Conservation (phyloP, 1,140 invertebrate species). For the Drosophila lacertosa region DNA sequence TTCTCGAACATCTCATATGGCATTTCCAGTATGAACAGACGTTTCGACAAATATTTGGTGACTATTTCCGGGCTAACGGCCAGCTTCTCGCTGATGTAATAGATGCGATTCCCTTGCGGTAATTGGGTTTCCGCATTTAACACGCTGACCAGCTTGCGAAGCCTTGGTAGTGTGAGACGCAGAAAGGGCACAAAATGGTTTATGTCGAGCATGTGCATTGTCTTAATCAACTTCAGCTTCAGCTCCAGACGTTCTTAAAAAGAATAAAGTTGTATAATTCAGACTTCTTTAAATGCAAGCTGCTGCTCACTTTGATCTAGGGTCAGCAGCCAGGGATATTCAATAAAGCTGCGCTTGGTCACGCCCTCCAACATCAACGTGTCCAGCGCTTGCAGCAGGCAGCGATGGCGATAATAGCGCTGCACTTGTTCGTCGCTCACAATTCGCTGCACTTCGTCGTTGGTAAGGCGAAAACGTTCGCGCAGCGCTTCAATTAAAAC, state of each 20-base stretch:
- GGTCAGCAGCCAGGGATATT: constrained; percentile 75
- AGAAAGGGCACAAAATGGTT: constrained; percentile 80
- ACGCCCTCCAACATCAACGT: constrained; percentile 58
- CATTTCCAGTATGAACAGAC: constrained; percentile 81
- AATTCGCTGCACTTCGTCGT: constrained; percentile 49
- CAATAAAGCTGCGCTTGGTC: constrained; percentile 60
- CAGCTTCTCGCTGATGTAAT: constrained; percentile 77
- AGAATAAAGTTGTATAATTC: not conserved
- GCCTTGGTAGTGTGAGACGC: constrained; percentile 56
- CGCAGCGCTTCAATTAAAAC: constrained; percentile 42
- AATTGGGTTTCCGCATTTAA: constrained; percentile 54
- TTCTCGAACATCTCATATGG: constrained; percentile 77
- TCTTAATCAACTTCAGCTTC: constrained; percentile 57
- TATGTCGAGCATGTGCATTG: constrained; percentile 62
- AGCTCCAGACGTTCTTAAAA: constrained; percentile 49
- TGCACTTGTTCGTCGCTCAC: constrained; percentile 60
- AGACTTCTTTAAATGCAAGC: not conserved
- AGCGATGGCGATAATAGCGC: constrained; percentile 49
- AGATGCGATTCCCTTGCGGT: constrained; percentile 69
- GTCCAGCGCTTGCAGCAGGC: constrained; percentile 47
- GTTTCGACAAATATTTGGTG: constrained; percentile 72
- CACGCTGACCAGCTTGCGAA: constrained; percentile 57
- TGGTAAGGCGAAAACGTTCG: constrained; percentile 57
- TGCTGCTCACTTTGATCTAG: constrained; percentile 56
- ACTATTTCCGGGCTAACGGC: constrained; percentile 62